Conservation (phyloP, 2,113 vertebrate genomes). For the Nyctibius bracteatus region DNA sequence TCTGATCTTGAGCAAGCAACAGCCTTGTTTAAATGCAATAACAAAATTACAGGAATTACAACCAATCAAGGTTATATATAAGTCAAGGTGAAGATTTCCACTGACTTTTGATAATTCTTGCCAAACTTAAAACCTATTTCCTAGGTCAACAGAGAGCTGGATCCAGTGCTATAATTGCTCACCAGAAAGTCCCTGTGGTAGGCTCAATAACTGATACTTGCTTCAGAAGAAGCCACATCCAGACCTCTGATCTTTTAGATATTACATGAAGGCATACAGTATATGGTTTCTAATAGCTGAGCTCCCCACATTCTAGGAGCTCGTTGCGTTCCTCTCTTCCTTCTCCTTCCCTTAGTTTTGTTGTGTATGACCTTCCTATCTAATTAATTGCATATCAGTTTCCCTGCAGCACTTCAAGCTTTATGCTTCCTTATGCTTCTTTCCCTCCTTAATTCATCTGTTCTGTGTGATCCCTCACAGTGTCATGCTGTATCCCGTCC, state of each 20-base stretch:
- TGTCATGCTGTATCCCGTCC: rapidly evolving
- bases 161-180: neutral
- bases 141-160: neutral
- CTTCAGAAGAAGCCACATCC: neutral
- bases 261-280: neutral
- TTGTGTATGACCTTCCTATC: neutral
- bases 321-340: neutral
- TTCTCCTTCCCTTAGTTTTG: neutral
- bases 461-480: neutral
- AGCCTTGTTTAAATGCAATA: neutral
- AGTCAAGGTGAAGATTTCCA: neutral
- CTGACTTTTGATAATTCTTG: neutral
- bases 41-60: neutral
- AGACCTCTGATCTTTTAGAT: neutral
- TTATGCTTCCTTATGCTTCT: neutral
- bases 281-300: neutral
- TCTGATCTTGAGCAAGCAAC: neutral
- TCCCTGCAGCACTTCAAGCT: neutral
- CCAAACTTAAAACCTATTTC: neutral
- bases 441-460: neutral
- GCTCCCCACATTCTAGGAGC: neutral
- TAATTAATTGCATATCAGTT: neutral
- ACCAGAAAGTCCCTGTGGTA: neutral
- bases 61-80: too few relatives aligned
- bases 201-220: neutral